Conservation (phyloP, 2,797 vertebrate species). For the Sorex maritimensis region DNA sequence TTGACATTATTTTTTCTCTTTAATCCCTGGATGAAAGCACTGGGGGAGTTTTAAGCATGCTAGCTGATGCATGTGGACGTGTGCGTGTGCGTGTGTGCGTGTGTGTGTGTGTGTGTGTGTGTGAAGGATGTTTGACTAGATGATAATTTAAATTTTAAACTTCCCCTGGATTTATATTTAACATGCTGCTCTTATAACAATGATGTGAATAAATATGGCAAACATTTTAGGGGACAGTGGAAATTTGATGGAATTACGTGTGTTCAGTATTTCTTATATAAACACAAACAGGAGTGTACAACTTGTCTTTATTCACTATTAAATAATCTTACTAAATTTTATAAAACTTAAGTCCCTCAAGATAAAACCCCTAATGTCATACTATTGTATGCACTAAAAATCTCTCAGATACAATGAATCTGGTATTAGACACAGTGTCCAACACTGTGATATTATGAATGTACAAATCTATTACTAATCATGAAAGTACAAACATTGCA, state of each 20-base stretch:
- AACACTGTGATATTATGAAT: conserved; percentile 31
- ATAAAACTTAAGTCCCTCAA: conserved; percentile 57
- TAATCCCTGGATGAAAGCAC: background rate
- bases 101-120: background rate
- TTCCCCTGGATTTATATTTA: conserved; percentile 23
- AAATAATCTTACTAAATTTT: conserved; percentile 47
- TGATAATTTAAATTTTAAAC: background rate
- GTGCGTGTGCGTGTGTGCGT: too few species aligned
- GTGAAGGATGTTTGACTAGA: background rate
- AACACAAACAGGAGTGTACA: background rate
- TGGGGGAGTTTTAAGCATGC: background rate
- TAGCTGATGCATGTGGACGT: background rate
- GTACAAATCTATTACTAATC: conserved; percentile 41
- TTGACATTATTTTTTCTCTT: background rate
- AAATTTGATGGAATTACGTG: conserved; percentile 55
- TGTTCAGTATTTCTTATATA: conserved; percentile 5
- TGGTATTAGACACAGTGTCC: background rate
- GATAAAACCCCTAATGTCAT: conserved; percentile 18
- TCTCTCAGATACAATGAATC: background rate
- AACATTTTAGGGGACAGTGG: conserved; percentile 13
- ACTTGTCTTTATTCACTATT: conserved; percentile 62
- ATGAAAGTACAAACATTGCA: conserved; percentile 60
- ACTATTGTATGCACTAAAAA: conserved; percentile 60
- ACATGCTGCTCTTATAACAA: conserved; percentile 16
- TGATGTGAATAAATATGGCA: background rate